phyloP scores from a whole-genome alignment of 2,888 invertebrate species.

The Rotaria socialis region DNA sequence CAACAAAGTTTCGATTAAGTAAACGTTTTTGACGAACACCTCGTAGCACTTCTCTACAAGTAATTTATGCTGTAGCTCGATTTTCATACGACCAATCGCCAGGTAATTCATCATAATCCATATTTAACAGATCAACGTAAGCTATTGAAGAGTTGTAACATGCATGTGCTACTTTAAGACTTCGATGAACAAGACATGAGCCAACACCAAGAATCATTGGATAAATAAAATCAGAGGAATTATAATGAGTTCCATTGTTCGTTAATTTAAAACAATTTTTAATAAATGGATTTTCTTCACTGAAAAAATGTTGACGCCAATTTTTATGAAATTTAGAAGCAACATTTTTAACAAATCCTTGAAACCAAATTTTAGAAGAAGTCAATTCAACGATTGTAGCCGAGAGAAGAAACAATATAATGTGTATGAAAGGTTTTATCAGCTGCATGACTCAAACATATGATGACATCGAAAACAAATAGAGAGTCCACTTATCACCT shows the following conservation, averaged over 20 bases:
- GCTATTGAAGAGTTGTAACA: background rate
- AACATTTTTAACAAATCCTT: background rate
- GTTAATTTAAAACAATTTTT: constrained; percentile 32
- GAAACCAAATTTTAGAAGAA: background rate
- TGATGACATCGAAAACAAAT: too few species aligned
- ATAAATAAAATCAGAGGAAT: background rate
- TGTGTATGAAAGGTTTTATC: background rate
- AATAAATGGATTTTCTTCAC: background rate
- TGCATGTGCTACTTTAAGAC: background rate
- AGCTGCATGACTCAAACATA: background rate
- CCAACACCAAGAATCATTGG: constrained; percentile 15
- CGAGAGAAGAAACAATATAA: background rate
- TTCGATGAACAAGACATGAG: background rate
- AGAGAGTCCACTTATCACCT: too few species aligned
- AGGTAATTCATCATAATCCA: constrained; percentile 7
- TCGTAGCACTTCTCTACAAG: background rate
- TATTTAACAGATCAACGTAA: constrained; percentile 33
- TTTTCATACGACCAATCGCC: constrained; percentile 1
- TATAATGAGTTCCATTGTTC: background rate
- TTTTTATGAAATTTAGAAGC: background rate
- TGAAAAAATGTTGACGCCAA: background rate
- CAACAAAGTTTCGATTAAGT: background rate
- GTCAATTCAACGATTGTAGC: background rate
- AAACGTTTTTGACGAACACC: background rate
- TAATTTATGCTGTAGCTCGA: constrained; percentile 1